Evolutionary conservation across 2,888 invertebrate species (phyloP).

Genomic region (Drosophila prostipennis): DNA sequence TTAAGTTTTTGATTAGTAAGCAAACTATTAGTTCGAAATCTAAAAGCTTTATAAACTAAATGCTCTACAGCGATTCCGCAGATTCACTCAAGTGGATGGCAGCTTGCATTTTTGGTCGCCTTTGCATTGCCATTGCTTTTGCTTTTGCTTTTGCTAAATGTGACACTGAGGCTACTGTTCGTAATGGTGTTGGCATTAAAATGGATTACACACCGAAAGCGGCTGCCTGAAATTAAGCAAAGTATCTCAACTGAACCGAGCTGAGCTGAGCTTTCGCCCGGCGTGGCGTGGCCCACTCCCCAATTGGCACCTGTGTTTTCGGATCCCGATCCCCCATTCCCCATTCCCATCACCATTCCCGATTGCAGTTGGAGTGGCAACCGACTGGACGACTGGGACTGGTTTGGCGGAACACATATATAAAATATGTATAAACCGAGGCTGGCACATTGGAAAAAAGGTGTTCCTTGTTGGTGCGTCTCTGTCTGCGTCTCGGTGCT

Average conservation of each 20-base stretch:
- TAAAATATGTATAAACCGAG: slow-evolving; percentile 6
- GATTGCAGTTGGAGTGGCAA: slow-evolving; percentile 39
- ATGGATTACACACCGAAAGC: slow-evolving; percentile 76
- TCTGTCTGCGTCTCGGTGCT: slow-evolving; percentile 41
- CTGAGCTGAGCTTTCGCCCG: slow-evolving; percentile 63
- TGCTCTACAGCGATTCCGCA: slow-evolving; percentile 20
- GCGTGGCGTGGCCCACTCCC: slow-evolving; percentile 41
- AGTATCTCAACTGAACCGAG: slow-evolving; percentile 1
- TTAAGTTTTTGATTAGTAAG: background rate
- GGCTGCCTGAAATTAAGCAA: slow-evolving; percentile 58
- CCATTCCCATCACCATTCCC: background rate
- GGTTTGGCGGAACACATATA: slow-evolving; percentile 42
- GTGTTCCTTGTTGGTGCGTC: slow-evolving; percentile 71
- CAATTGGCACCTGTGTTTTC: slow-evolving; percentile 36
- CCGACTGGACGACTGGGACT: slow-evolving; percentile 34
- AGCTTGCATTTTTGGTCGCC: slow-evolving; percentile 48
- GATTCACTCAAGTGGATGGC: slow-evolving; percentile 60
- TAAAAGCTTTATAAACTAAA: background rate
- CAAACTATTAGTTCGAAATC: background rate
- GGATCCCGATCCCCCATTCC: background rate
- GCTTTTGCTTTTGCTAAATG: slow-evolving; percentile 67
- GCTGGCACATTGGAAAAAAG: slow-evolving; percentile 47
- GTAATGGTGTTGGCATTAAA: slow-evolving; percentile 80
- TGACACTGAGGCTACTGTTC: slow-evolving; percentile 81
- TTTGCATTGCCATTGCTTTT: slow-evolving; percentile 37